Conservation (phyloP, 1,140 invertebrate species). For the Platorchestia sp. region DNA sequence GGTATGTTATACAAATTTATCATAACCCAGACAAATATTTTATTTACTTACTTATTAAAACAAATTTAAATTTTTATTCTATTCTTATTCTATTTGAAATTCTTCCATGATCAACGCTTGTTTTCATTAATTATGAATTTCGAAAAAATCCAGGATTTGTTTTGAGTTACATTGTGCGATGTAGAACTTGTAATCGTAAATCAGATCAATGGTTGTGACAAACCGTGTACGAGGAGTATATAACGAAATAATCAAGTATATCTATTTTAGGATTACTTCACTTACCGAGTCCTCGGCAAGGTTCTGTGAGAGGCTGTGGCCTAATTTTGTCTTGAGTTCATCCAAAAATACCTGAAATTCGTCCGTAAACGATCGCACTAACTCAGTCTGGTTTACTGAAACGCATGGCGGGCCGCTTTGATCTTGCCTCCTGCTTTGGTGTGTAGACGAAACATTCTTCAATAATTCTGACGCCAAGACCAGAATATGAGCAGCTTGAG, state of each 20-base stretch:
- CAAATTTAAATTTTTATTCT: too few relatives aligned
- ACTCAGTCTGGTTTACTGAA: conserved; percentile 2
- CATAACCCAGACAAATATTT: neutral
- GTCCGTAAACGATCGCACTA: neutral
- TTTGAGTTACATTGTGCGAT: neutral
- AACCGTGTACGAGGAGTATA: neutral
- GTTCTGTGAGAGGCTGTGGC: neutral
- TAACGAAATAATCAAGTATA: neutral
- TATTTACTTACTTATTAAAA: neutral
- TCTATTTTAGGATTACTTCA: neutral
- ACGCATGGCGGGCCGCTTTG: neutral
- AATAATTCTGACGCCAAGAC: neutral
- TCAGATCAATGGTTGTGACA: neutral
- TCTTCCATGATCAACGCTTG: too few relatives aligned
- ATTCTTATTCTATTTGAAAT: too few relatives aligned
- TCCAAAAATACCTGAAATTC: conserved; percentile 19
- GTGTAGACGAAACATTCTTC: neutral
- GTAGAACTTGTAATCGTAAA: neutral
- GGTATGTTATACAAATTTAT: neutral
- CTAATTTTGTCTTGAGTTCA: conserved; percentile 4
- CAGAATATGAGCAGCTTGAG: neutral
- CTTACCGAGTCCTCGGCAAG: conserved; percentile 32
- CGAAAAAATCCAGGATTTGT: neutral
- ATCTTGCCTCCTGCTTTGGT: neutral
- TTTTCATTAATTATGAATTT: too few relatives aligned